These are phyloP conservation scores for Drosophila atripex DNA, from an alignment of 2,888 invertebrate species.

Conservation along the genomic window DNA sequence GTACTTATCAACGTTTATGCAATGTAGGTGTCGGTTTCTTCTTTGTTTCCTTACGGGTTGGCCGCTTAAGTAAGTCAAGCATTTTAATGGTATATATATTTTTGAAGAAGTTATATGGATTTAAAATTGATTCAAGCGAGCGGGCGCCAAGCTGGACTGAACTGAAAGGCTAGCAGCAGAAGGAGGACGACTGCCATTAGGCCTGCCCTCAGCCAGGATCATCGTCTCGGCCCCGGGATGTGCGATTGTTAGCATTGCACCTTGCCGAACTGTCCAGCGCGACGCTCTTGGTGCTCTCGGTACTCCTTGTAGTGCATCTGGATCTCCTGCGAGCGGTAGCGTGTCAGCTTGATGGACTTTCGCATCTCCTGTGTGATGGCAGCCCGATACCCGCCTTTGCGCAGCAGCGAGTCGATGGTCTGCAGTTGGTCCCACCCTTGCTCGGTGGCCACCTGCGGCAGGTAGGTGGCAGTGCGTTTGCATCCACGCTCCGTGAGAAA, in stretches of 20 bases:
- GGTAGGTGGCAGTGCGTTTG: conserved; percentile 98
- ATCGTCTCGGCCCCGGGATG: conserved; percentile 54
- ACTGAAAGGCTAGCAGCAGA: conserved; percentile 62
- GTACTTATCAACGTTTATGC: conserved; percentile 2
- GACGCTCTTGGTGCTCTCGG: conserved; percentile 83
- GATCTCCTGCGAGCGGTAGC: conserved; percentile 98
- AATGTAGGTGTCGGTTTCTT: background rate
- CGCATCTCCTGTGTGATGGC: conserved; percentile 94
- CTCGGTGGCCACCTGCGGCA: conserved; percentile 98
- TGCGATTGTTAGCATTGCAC: conserved; percentile 83
- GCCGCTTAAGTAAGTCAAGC: conserved; percentile 67
- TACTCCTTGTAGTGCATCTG: conserved; percentile 95
- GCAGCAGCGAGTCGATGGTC: conserved; percentile 98
- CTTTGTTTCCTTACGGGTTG: conserved; percentile 40
- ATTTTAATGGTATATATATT: conserved; percentile 42
- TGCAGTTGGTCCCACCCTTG: conserved; percentile 99
- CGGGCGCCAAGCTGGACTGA: conserved; percentile 47
- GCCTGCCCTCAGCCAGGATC: conserved; percentile 72
- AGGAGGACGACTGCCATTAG: conserved; percentile 62
- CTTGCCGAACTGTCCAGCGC: conserved; percentile 81
- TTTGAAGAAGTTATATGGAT: conserved; percentile 28
- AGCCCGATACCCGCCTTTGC: conserved; percentile 98
- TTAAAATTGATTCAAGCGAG: conserved; percentile 35
- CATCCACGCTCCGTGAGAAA: conserved; percentile 96
- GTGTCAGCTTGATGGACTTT: conserved; percentile 95